phyloP scores from a whole-genome alignment of 2,113 vertebrate species.

The Haemorhous mexicanus region DNA sequence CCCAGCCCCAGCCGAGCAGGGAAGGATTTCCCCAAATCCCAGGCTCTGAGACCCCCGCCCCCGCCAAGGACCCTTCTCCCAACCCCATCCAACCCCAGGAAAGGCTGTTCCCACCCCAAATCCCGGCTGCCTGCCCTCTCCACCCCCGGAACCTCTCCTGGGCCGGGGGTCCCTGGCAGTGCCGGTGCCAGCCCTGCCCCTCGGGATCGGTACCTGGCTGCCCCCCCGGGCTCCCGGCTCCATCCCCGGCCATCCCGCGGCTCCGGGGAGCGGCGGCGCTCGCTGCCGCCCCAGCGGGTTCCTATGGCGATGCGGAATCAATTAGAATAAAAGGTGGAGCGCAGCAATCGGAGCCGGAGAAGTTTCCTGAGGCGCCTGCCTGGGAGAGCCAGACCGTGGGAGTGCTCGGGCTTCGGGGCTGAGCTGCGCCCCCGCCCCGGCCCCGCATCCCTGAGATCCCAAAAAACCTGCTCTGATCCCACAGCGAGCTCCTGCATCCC shows the following conservation, averaged over 20 bases:
- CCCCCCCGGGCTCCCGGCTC: neutral
- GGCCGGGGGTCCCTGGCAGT: neutral
- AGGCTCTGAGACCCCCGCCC: neutral
- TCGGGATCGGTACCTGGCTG: neutral
- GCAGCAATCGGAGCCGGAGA: neutral
- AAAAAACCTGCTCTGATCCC: accelerated
- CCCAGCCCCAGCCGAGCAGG: neutral
- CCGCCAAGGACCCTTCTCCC: neutral
- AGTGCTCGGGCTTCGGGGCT: neutral
- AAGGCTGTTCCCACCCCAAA: neutral
- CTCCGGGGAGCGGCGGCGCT: neutral
- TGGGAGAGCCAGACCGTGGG: neutral
- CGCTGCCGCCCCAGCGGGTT: constrained; percentile 24
- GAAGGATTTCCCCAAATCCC: neutral
- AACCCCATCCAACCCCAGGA: neutral
- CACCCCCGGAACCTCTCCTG: accelerated
- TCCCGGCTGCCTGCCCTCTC: neutral
- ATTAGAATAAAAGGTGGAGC: constrained; percentile 60
- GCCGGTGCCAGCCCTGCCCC: accelerated
- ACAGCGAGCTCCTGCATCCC: accelerated
- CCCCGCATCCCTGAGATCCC: neutral
- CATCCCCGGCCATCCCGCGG: neutral
- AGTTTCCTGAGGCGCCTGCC: constrained; percentile 25
- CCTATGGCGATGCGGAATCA: constrained; percentile 61
- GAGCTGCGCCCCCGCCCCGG: neutral